Percentiles rank a stretch among this genome's conserved stretches.
Evolutionary conservation across 2,113 vertebrate species (phyloP).

Genomic region (Progne subis): DNA sequence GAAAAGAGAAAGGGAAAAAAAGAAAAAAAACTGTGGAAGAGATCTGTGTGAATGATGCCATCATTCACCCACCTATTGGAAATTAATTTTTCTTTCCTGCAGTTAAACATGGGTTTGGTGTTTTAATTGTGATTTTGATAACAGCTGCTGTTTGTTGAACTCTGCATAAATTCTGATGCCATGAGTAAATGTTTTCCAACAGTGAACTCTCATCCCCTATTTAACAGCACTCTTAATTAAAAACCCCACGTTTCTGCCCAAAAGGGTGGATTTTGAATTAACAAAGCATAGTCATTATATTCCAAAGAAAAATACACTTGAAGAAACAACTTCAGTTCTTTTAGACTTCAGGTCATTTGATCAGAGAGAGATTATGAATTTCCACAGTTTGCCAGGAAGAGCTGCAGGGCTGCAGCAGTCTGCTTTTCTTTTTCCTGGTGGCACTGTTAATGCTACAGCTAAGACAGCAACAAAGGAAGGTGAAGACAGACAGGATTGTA

Average conservation of each 20-base stretch:
- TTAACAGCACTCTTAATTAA: neutral
- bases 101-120: neutral
- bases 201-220: neutral
- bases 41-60: neutral
- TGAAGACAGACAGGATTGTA: neutral
- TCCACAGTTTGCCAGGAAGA: neutral
- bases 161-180: neutral
- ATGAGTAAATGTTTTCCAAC: neutral
- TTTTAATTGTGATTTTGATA: neutral
- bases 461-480: neutral
- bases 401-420: neutral
- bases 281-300: neutral
- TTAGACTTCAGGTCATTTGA: neutral
- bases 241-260: accelerated
- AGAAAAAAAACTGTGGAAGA: neutral
- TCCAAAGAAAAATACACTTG: neutral
- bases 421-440: neutral
- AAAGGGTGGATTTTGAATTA: neutral
- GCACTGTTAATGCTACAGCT: neutral
- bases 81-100: neutral
- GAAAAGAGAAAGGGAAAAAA: neutral
- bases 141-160: neutral
- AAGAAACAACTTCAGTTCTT: neutral
- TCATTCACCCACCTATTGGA: neutral
- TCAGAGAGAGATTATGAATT: neutral